Evolutionary conservation across 1,140 invertebrate genomes (phyloP).

Genomic region (Drosophila ohnishii): DNA sequence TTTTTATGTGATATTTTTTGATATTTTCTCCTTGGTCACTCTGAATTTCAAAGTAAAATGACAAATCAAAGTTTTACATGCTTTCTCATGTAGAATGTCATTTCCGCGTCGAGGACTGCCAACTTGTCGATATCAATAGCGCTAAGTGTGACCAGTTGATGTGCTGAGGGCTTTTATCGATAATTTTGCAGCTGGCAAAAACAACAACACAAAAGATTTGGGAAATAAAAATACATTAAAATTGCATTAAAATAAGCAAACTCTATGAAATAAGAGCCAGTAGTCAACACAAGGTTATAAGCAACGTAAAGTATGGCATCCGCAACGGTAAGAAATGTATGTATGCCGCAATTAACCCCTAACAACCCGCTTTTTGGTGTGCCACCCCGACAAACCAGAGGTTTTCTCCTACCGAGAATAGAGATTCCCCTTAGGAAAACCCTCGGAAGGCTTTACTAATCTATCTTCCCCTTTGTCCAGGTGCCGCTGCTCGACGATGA

Average conservation of each 20-base stretch:
- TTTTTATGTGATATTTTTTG: too few species aligned
- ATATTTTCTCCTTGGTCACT: too few species aligned
- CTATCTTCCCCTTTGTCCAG: conserved; percentile 82
- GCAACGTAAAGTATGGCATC: conserved; percentile 67
- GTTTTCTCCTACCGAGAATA: conserved; percentile 12
- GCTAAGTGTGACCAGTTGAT: not conserved
- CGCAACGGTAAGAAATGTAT: conserved; percentile 83
- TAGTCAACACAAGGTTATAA: conserved; percentile 3
- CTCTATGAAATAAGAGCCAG: conserved; percentile 25
- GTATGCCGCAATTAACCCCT: conserved; percentile 70
- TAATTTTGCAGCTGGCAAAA: conserved; percentile 43
- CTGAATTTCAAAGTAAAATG: too few species aligned
- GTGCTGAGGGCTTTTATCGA: not conserved
- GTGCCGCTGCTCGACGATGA: conserved; percentile 92
- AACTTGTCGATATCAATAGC: not conserved
- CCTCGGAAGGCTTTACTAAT: conserved; percentile 1
- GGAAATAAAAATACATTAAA: conserved; percentile 62
- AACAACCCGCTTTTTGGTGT: conserved; percentile 46
- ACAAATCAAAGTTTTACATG: too few species aligned
- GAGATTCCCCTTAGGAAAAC: not conserved
- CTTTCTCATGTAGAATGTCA: too few species aligned
- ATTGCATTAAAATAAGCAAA: conserved; percentile 20
- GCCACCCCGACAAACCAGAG: conserved; percentile 36
- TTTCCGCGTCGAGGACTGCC: not conserved
- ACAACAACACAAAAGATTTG: conserved; percentile 42